Conservation (phyloP, 1,140 invertebrate genomes). For the Panagrolaimus sp. region DNA sequence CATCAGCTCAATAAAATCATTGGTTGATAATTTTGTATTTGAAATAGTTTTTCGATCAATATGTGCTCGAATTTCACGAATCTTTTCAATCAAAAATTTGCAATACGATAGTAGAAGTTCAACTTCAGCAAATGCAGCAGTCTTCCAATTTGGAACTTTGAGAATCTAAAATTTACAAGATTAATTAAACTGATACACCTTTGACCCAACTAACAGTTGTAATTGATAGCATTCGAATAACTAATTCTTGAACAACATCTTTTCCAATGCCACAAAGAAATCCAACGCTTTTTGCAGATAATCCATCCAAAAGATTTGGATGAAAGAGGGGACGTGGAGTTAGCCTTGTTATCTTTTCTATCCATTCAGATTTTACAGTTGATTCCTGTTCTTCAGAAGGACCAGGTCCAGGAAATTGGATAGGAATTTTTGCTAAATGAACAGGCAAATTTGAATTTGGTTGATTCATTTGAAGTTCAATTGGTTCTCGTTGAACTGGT, state of each 20-base stretch:
- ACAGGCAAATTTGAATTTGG: background rate
- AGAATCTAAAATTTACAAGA: background rate
- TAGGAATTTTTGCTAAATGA: background rate
- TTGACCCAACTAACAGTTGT: background rate
- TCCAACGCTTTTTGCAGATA: background rate
- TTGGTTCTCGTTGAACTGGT: background rate
- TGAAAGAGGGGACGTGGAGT: background rate
- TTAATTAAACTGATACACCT: background rate
- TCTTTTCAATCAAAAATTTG: background rate
- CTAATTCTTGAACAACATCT: background rate
- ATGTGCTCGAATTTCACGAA: background rate
- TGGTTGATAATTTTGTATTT: background rate
- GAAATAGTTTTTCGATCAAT: background rate
- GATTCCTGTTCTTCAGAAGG: background rate
- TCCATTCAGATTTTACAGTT: background rate
- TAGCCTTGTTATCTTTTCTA: background rate
- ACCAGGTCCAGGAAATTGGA: background rate
- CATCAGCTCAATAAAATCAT: slow-evolving; percentile 4
- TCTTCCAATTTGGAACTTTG: background rate
- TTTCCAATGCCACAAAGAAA: background rate
- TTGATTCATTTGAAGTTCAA: background rate
- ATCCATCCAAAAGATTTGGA: background rate
- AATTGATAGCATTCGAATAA: background rate
- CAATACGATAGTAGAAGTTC: background rate
- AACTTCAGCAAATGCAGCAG: background rate